These are phyloP conservation scores for Diarsia rubi DNA, from an alignment of 2,888 invertebrate genomes.

Conservation along the genomic window DNA sequence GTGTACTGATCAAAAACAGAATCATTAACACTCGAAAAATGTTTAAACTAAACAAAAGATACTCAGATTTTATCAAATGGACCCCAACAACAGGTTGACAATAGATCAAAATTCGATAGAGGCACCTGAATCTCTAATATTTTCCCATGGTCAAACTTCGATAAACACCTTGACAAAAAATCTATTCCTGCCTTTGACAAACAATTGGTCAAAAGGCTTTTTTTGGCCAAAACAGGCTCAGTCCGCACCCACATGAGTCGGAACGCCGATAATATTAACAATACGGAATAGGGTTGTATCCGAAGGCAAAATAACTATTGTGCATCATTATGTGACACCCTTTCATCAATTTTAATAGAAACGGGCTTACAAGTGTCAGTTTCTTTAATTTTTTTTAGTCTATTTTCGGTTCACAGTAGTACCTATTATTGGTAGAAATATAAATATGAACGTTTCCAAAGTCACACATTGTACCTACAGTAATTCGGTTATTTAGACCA, in stretches of 20 bases:
- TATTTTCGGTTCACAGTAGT: slow-evolving; percentile 64
- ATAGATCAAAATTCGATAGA: slow-evolving; percentile 81
- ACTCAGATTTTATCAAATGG: slow-evolving; percentile 81
- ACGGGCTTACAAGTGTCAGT: slow-evolving; percentile 89
- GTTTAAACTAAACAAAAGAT: slow-evolving; percentile 75
- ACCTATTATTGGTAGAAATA: slow-evolving; percentile 42
- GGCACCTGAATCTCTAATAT: slow-evolving; percentile 89
- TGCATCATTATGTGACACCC: slow-evolving; percentile 86
- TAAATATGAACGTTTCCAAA: slow-evolving; percentile 31
- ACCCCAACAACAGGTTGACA: slow-evolving; percentile 84
- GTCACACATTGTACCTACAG: neutral
- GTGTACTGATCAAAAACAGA: slow-evolving; percentile 58
- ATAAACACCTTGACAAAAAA: slow-evolving; percentile 89
- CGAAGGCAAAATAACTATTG: slow-evolving; percentile 89
- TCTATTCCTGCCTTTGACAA: slow-evolving; percentile 85
- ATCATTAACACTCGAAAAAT: slow-evolving; percentile 68
- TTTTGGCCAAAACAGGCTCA: slow-evolving; percentile 85
- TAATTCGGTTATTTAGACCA: slow-evolving; percentile 9
- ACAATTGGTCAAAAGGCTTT: slow-evolving; percentile 89
- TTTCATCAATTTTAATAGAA: slow-evolving; percentile 89
- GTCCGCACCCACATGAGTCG: slow-evolving; percentile 85
- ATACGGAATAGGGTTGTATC: slow-evolving; percentile 83
- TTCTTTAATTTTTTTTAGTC: slow-evolving; percentile 74
- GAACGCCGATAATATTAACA: slow-evolving; percentile 87
- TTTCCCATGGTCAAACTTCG: slow-evolving; percentile 90